Base-by-base conservation (phyloP, 37 sponge, comb jelly and placozoan genomes). In the Eunapius fragilis region DNA sequence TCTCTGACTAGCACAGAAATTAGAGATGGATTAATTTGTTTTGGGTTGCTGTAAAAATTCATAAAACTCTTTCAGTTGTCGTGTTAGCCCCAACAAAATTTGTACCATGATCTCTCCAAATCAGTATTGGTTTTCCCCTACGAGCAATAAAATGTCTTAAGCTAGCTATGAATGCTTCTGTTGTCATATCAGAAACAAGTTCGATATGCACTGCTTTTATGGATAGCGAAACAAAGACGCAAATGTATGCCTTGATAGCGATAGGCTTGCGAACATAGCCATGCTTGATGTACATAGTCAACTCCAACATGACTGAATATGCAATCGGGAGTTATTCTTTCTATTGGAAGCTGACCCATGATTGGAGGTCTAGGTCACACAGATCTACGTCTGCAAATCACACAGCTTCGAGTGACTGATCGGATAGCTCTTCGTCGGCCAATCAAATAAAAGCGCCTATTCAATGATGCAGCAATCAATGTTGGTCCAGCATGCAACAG, bases 31-130 rank as follows among this genome's bases (percentile, higher is more conserved):
- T n/a, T n/a, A 41, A 30, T 82, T 68, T 74, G 67, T 84, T 47
- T 84, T 31, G 12, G 48, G 83, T 26, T 69, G 71, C 10, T 50
- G 72, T 7, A 88, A 28, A 45, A 81, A 75, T 30, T 38, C 82
- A 33, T 67, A 25, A 30, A 84, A 58, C 58, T 83, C 84, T 80
- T 84, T 84, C 73, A 89, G 68, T 31, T 37, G n/a, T 58, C 67
- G 13, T n/a, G 33, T 37, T n/a, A 31, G 89, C 84, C 5, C 80
- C 84, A 35, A 78, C 80, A 37, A 86, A 91, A 37, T 82, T 91
- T 19, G 80, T 86, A 17, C 84, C 87, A 78, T 91, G 83, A 74
- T 91, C 91, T 71, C 80, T 87, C 83, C 78, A 78, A 19, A 91
- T 13, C 23, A 84, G 85, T 27, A 69, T 68, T 24, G 81, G 47